Base-by-base conservation (phyloP, 2,797 vertebrate genomes). In the Sebastiscus albofasciatus region DNA sequence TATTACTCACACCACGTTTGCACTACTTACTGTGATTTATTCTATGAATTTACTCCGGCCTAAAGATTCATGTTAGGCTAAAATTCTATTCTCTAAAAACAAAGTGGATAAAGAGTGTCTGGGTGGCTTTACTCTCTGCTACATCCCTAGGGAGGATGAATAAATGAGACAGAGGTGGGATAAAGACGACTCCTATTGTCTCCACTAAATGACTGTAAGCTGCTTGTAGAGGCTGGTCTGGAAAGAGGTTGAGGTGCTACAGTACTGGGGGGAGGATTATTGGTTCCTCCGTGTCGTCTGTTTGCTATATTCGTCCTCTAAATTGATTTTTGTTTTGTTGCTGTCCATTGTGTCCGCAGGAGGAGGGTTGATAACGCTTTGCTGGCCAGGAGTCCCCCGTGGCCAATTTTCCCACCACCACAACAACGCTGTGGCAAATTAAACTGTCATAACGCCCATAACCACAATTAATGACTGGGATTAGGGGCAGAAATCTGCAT, bases 371-470 rank as follows among this genome's bases (percentile, higher is more conserved):
- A 93, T 92, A 92, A 85, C 79, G 85, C 89, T 86, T 75, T 80
- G 86, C 91, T 55, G 80, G 88, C 83, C 87, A 62, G 72, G 73
- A 86, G 81, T 94, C 94, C 92, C 94, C 80, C 2, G 90, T 81
- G 94, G 93, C 93, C 94, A 95, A 95, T 93, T 94, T 92, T 36
- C 83, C 82, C 84, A 81, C 75, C 77, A 80, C 89, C 92, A 89
- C 93, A 91, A 94, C 92, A 90, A 87, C 80, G 55, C 89, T 77
- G 93, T 90, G 74, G 86, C 93, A 95, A 95, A 95, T 95, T 93
- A 95, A 95, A 95, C 92, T 95, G 95, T 94, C 94, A 95, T 94
- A 93, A 94, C 84, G 89, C 85, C 91, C 90, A 88, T 92, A 94
- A 95, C 91, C 91, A 93, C 94, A 95, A 95, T 94, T 94, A 95